phyloP scores from a whole-genome alignment of 2,888 invertebrate species.

The Apodemia zela region DNA sequence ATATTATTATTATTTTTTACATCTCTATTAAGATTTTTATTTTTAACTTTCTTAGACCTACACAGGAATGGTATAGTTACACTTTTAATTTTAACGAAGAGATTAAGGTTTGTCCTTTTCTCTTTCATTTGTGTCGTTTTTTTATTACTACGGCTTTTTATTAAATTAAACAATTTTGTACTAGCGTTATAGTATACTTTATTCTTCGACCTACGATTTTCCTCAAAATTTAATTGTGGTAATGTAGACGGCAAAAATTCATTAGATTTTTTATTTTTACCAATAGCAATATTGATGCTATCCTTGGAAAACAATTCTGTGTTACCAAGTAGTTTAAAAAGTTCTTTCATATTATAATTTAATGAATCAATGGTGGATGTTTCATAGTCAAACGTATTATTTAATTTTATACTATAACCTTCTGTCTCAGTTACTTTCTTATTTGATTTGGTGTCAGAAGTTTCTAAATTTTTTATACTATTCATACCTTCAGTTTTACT shows the following conservation, averaged over 20 bases:
- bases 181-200: neutral
- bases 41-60: neutral
- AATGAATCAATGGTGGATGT: conserved; percentile 28
- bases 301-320: neutral
- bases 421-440: neutral
- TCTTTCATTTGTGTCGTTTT: neutral
- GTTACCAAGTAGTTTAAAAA: conserved; percentile 38
- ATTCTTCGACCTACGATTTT: neutral
- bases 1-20: no score
- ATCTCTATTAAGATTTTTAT: neutral
- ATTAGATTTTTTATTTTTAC: neutral
- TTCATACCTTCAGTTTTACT: neutral
- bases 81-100: neutral
- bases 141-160: neutral
- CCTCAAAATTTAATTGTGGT: no score
- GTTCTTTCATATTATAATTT: conserved; percentile 38
- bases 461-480: neutral
- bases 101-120: neutral
- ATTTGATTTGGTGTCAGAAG: neutral
- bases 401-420: neutral
- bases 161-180: neutral
- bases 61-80: neutral
- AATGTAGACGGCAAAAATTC: neutral
- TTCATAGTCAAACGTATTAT: conserved; percentile 15
- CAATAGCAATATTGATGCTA: neutral